These are phyloP conservation scores for Drosophila arizonae DNA, from an alignment of 1,140 invertebrate genomes.

Conservation along the genomic window DNA sequence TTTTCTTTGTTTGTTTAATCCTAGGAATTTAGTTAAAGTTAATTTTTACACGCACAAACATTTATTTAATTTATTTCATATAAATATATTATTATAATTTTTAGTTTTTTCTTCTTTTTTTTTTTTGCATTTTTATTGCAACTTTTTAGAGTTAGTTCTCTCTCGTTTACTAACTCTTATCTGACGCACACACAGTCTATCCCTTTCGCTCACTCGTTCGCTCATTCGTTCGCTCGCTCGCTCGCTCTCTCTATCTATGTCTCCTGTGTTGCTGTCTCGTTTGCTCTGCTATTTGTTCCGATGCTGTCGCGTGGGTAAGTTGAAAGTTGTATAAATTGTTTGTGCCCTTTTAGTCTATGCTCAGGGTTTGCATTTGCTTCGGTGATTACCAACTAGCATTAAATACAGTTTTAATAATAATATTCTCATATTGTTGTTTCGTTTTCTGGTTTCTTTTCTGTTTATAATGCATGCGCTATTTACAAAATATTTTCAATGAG, in stretches of 20 bases:
- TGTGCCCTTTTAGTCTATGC: conserved; percentile 76
- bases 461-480: conserved; percentile 64
- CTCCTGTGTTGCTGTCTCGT: conserved; percentile 13
- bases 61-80: conserved; percentile 75
- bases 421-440: conserved; percentile 31
- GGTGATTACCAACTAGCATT: conserved; percentile 51
- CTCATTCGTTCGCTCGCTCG: conserved; percentile 11
- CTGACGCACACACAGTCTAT: conserved; percentile 17
- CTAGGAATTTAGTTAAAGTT: conserved; percentile 78
- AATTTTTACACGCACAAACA: conserved; percentile 81
- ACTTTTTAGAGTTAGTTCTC: conserved; percentile 45
- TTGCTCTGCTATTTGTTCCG: conserved; percentile 38
- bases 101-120: conserved; percentile 13
- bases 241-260: not conserved
- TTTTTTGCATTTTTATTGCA: conserved; percentile 52
- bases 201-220: conserved; percentile 38
- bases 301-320: conserved; percentile 74
- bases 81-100: conserved; percentile 64
- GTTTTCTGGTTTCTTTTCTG: conserved; percentile 33
- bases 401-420: conserved; percentile 49
- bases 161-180: conserved; percentile 36
- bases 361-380: conserved; percentile 68
- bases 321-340: conserved; percentile 61
- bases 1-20: conserved; percentile 57
- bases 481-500: conserved; percentile 70